phyloP scores from a whole-genome alignment of 1,140 invertebrate species.

The Musca vetustissima region DNA sequence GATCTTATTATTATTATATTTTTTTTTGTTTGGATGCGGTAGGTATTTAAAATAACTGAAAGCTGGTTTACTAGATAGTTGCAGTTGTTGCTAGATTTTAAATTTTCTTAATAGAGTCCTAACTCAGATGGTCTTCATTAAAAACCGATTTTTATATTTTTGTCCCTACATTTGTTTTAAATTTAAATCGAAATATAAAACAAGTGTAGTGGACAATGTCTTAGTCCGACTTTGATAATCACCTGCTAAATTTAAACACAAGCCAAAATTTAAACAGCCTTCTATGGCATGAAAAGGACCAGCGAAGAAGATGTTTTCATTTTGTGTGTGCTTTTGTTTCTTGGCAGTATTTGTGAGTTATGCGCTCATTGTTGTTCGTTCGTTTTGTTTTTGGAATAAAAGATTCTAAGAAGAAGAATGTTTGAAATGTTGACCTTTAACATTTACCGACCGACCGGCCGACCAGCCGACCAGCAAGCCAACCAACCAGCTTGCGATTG shows the following conservation, averaged over 20 bases:
- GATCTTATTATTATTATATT: no score
- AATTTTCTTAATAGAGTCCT: no score
- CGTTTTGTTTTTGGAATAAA: background rate
- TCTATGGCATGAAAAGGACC: background rate
- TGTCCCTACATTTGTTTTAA: no score
- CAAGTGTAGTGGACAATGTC: no score
- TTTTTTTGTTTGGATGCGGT: no score
- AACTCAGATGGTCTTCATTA: no score
- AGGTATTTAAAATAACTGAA: no score
- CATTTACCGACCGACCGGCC: background rate
- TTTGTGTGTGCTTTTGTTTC: background rate
- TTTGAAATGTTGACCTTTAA: conserved; percentile 9
- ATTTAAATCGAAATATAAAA: no score
- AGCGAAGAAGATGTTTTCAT: background rate
- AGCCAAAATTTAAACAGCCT: conserved; percentile 13
- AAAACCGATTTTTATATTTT: no score
- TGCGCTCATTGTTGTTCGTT: background rate
- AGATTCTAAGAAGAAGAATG: conserved; percentile 14
- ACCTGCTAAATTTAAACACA: conserved; percentile 19
- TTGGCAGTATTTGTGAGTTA: no score
- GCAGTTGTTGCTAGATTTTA: no score
- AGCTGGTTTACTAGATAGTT: no score
- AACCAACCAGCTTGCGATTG: background rate
- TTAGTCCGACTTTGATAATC: background rate
- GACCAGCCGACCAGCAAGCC: background rate